Base-by-base conservation (phyloP, 2,888 invertebrate genomes). In the Anarsia innoxiella region DNA sequence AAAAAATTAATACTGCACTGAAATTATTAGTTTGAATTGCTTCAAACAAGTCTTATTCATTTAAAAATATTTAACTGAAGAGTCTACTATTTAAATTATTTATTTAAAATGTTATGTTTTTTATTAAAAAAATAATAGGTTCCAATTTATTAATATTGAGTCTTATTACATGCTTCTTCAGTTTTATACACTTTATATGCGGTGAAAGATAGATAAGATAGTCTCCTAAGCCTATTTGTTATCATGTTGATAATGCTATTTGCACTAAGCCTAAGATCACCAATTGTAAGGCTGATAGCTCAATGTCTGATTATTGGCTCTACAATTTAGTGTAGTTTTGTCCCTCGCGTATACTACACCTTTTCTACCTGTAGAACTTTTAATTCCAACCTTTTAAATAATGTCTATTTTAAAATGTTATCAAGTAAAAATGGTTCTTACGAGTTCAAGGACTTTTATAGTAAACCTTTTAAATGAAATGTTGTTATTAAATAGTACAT, bases 151-250 rank as follows among this genome's bases (percentile, higher is more conserved):
- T n/a, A n/a, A n/a, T n/a, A n/a, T n/a, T n/a, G n/a, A n/a, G n/a
- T n/a, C n/a, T n/a, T n/a, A n/a, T n/a, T n/a, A n/a, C n/a, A n/a
- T n/a, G n/a, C n/a, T n/a, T n/a, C n/a, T n/a, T n/a, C n/a, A n/a
- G n/a, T n/a, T n/a, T n/a, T n/a, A n/a, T n/a, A n/a, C n/a, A n/a
- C n/a, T n/a, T n/a, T n/a, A n/a, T n/a, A n/a, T n/a, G n/a, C n/a
- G n/a, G n/a, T n/a, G n/a, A n/a, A n/a, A n/a, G n/a, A n/a, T n/a
- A 66, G 80, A 82, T 80, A 73, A 82, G 79, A 79, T 78, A 77
- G 48, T 55, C 61, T 55, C n/a, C 61, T 61, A 59, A 62, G 66
- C 67, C 67, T 64, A 53, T 56, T 67, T 57, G 66, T 82, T 82
- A 82, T 82, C 82, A 66, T 56, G 27, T n/a, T 35, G 35, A 33